Evolutionary conservation across 1,140 invertebrate genomes (phyloP), one percentile per base, ranked within the genome.

Genomic region (Drosophila eugracilis): DNA sequence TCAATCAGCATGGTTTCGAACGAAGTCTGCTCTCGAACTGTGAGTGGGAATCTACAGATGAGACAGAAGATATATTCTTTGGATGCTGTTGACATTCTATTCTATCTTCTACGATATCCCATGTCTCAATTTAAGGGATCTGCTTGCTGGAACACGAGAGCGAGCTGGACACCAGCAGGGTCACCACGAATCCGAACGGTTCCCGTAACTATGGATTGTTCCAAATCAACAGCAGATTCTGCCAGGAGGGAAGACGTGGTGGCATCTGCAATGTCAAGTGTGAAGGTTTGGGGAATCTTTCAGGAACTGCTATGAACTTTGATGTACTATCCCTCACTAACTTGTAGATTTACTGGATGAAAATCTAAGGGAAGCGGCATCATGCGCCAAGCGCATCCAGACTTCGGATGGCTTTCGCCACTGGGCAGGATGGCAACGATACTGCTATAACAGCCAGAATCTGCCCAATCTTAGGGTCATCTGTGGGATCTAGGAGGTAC

Each of bases 81-180:
- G n/a, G n/a, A n/a, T n/a, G n/a, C n/a, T n/a, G n/a, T n/a, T 4
- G 26, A 26, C 26, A 4, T 26, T 26, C 1, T n/a, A n/a, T n/a
- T n/a, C n/a, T n/a, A 28, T 28, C 26, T 14, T 36, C 14, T 15
- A 17, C 28, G 6, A 12, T 10, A 22, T 37, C 2, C 5, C 5
- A 1, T 63, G 26, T 28, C 1, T 1, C 4, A 6, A 21, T 4
- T 12, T 91, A 9, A 95, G 95, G 95, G 94, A 93, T 96, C 3
- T 96, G 95, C 69, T 80, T 96, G 53, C 93, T 95, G 77, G 93
- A 95, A 77, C 94, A 93, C 77, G 95, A 95, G 47, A 96, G 95
- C 76, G 93, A 92, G 0, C 91, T 94, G 57, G 92, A 94, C 21
- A 95, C 95, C 0, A 89, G 90, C 3, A 93, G 93, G 75, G 81